Conservation (phyloP, 2,113 vertebrate species). For the Pteruthius melanotis region DNA sequence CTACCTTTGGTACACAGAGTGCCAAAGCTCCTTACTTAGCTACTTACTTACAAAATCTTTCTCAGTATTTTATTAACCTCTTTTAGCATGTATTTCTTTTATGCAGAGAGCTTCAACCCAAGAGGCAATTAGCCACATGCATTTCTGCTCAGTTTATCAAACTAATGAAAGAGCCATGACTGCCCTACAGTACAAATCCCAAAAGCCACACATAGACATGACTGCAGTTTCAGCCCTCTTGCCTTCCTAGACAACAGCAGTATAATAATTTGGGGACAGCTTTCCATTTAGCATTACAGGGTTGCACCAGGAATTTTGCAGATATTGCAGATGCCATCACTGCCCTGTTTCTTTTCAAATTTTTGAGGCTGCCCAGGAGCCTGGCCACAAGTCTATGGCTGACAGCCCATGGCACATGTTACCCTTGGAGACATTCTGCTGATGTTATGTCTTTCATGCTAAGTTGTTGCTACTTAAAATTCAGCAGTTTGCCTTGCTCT, state of each 20-base stretch:
- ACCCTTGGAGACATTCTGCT: not conserved
- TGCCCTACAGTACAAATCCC: not conserved
- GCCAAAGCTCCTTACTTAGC: not conserved
- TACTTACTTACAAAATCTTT: not conserved
- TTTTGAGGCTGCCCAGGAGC: not conserved
- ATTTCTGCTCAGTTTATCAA: not conserved
- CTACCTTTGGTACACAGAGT: accelerated
- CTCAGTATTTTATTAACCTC: not conserved
- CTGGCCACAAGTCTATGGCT: not conserved
- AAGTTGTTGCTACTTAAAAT: not conserved
- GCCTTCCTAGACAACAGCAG: not conserved
- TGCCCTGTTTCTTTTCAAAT: not conserved
- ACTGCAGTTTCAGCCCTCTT: not conserved
- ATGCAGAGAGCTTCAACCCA: not conserved
- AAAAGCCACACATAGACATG: accelerated
- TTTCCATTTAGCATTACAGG: not conserved
- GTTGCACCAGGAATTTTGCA: not conserved
- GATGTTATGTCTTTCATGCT: not conserved
- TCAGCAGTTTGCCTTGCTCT: not conserved
- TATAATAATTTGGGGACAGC: not conserved
- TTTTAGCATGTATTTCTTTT: not conserved
- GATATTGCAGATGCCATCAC: not conserved
- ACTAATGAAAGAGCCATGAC: not conserved
- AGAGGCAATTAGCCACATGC: not conserved
- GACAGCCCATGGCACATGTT: not conserved